phyloP scores from a whole-genome alignment of 2,888 invertebrate genomes.

The Dascillus cervinus region DNA sequence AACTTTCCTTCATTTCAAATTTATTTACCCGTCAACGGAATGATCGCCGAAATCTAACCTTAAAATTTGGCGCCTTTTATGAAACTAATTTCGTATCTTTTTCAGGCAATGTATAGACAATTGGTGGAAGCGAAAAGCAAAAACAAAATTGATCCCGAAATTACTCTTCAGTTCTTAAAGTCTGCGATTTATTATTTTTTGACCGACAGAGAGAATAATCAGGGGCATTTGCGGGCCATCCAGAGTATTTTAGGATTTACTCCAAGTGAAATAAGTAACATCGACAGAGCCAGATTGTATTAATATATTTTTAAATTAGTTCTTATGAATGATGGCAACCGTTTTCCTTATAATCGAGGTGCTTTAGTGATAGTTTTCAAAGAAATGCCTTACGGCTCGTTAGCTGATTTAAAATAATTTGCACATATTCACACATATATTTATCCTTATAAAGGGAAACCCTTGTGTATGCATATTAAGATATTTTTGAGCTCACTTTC shows the following conservation, averaged over 20 bases:
- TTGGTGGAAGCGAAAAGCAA: conserved; percentile 70
- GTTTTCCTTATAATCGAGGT: too few relatives aligned
- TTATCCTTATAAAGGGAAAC: too few relatives aligned
- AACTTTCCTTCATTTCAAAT: too few relatives aligned
- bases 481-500: too few relatives aligned
- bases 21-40: too few relatives aligned
- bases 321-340: too few relatives aligned
- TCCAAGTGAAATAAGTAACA: conserved; percentile 71
- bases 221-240: conserved; percentile 82
- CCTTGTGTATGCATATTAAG: too few relatives aligned
- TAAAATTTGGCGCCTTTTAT: not conserved
- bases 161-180: conserved; percentile 85
- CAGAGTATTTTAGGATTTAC: conserved; percentile 86
- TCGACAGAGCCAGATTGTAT: conserved; percentile 56
- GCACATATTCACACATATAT: too few relatives aligned
- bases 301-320: conserved; percentile 2
- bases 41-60: too few relatives aligned
- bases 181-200: conserved; percentile 90
- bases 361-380: conserved; percentile 6
- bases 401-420: conserved; percentile 5
- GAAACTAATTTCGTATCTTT: conserved; percentile 14
- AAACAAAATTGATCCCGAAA: conserved; percentile 77
- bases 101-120: conserved; percentile 79
- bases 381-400: conserved; percentile 1
- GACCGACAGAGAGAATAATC: conserved; percentile 81